phyloP scores from a whole-genome alignment of 1,140 invertebrate genomes.

The Rhopalosiphum padi region DNA sequence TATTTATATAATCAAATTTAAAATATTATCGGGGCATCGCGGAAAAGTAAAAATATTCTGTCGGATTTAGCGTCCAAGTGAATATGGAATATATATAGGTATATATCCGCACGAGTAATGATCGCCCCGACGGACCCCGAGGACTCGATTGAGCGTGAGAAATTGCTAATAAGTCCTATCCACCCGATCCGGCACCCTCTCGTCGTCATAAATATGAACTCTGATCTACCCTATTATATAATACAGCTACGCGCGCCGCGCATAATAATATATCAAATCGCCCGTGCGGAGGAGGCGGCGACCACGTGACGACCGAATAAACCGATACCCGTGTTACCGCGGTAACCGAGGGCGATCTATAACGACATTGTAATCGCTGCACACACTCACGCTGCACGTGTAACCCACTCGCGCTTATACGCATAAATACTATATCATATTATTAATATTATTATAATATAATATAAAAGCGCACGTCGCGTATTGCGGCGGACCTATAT shows the following conservation, averaged over 20 bases:
- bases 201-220: background rate
- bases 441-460: background rate
- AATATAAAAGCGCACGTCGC: background rate
- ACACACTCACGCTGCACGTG: background rate
- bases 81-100: background rate
- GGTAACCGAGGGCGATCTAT: constrained; percentile 12
- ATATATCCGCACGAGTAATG: background rate
- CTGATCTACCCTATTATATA: background rate
- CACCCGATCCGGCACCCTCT: background rate
- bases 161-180: constrained; percentile 17
- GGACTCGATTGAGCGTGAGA: background rate
- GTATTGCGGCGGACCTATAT: background rate
- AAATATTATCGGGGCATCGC: background rate
- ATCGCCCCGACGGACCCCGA: background rate
- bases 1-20: background rate
- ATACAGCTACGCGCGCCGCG: background rate
- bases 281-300: background rate
- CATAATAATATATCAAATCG: background rate
- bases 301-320: constrained; percentile 1
- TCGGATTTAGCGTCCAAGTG: background rate
- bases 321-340: constrained; percentile 13
- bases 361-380: constrained; percentile 22
- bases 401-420: background rate
- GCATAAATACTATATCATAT: background rate
- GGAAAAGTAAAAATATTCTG: background rate